Evolutionary conservation across 1,140 invertebrate genomes (phyloP).

Genomic region (Bathynomus jamesi): DNA sequence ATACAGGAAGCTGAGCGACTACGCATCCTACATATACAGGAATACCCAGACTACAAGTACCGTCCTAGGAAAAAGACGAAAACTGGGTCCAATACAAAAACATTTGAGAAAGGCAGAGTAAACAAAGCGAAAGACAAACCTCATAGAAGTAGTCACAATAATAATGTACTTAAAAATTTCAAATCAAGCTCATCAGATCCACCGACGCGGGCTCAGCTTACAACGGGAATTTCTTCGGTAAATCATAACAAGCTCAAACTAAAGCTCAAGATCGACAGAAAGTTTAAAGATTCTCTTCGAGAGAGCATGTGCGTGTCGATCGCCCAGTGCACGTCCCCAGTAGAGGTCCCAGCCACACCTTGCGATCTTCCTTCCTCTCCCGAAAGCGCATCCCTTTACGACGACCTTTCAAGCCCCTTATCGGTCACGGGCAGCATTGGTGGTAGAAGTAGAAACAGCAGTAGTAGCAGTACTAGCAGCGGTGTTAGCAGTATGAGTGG

Average conservation of each 20-base stretch:
- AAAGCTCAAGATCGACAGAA: slow-evolving; percentile 52
- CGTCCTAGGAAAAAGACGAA: slow-evolving; percentile 79
- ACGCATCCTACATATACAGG: slow-evolving; percentile 79
- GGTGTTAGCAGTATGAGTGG: too few relatives aligned
- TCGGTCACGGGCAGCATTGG: slow-evolving; percentile 26
- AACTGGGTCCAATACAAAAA: slow-evolving; percentile 37
- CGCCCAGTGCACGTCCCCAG: slow-evolving; percentile 54
- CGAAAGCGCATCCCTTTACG: slow-evolving; percentile 68
- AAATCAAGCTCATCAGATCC: slow-evolving; percentile 37
- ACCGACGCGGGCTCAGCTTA: slow-evolving; percentile 10
- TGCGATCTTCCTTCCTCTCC: slow-evolving; percentile 69
- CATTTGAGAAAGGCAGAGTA: slow-evolving; percentile 43
- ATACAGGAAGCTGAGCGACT: slow-evolving; percentile 89
- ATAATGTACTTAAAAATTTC: slow-evolving; percentile 26
- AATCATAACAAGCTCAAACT: slow-evolving; percentile 50
- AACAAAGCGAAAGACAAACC: slow-evolving; percentile 49
- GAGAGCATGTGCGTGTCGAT: slow-evolving; percentile 46
- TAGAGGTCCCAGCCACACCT: slow-evolving; percentile 70
- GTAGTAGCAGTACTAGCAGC: slow-evolving; percentile 24
- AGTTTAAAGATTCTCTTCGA: slow-evolving; percentile 50
- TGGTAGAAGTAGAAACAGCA: slow-evolving; percentile 23
- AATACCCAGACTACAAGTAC: too few relatives aligned
- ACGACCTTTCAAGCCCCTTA: slow-evolving; percentile 51
- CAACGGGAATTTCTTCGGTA: slow-evolving; percentile 34
- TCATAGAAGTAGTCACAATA: slow-evolving; percentile 35